Evolutionary conservation across 2,888 invertebrate genomes (phyloP).

Genomic region (Synergus umbraculus): DNA sequence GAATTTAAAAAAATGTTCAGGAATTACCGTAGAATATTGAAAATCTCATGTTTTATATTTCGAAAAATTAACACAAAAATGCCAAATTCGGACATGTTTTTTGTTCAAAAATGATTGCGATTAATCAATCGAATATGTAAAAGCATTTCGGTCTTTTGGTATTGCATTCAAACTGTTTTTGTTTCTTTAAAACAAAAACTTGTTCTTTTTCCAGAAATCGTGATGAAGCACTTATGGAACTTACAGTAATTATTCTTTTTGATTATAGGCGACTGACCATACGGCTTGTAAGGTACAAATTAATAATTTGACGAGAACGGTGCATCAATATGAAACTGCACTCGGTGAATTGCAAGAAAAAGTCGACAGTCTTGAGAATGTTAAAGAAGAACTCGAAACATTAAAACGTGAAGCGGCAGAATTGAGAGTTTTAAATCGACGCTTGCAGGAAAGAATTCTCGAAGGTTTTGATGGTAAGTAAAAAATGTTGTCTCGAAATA

Average conservation of each 20-base stretch:
- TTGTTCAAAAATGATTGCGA: too few species aligned
- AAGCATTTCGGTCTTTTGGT: too few species aligned
- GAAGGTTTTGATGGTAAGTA: neutral
- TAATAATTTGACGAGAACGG: conserved; percentile 2
- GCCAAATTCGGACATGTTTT: too few species aligned
- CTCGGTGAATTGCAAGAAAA: conserved; percentile 2
- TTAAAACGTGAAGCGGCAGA: neutral
- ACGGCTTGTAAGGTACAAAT: neutral
- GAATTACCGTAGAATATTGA: too few species aligned
- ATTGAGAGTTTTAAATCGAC: neutral
- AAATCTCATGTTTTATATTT: too few species aligned
- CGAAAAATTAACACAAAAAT: too few species aligned
- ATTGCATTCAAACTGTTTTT: too few species aligned
- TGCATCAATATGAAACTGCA: neutral
- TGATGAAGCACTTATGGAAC: too few species aligned
- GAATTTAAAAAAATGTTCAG: too few species aligned
- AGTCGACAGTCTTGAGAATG: conserved; percentile 7
- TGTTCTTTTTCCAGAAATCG: too few species aligned
- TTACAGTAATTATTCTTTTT: neutral
- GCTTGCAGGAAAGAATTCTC: neutral
- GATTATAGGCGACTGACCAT: neutral
- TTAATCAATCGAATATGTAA: too few species aligned
- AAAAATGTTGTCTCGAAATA: neutral
- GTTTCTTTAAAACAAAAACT: too few species aligned
- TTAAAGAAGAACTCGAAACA: conserved; percentile 7